Conservation (phyloP, 2,888 invertebrate genomes). For the Cecidostiba fungosa region DNA sequence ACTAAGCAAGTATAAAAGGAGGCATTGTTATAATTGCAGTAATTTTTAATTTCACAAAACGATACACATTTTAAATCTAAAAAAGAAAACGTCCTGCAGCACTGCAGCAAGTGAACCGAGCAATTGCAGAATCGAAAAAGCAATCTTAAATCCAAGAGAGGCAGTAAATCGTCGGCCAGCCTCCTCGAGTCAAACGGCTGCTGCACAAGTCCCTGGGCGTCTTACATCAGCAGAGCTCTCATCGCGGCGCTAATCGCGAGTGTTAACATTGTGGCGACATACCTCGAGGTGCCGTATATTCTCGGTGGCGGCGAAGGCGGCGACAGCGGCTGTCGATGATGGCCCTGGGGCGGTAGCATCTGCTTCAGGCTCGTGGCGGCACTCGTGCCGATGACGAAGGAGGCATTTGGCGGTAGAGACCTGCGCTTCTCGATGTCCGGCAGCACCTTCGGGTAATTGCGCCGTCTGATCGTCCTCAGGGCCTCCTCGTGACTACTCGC, state of each 20-base stretch:
- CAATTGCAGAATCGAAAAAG: not conserved
- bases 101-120: not conserved
- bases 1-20: no score
- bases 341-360: constrained; percentile 15
- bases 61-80: no score
- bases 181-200: no score
- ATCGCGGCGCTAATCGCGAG: constrained; percentile 4
- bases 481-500: constrained; percentile 86
- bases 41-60: no score
- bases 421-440: constrained; percentile 85
- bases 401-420: constrained; percentile 74
- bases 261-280: constrained; percentile 12
- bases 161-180: not conserved
- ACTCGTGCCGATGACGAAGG: constrained; percentile 59
- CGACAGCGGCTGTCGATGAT: constrained; percentile 54
- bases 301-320: constrained; percentile 88
- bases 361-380: constrained; percentile 3
- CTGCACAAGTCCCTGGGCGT: not conserved
- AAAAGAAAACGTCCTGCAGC: no score
- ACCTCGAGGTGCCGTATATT: constrained; percentile 80
- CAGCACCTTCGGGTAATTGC: constrained; percentile 92
- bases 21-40: no score
- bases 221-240: not conserved
- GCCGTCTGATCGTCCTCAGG: constrained; percentile 86
- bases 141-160: not conserved